phyloP scores from a whole-genome alignment of 2,113 vertebrate species.

The Hemibagrus wyckioides region DNA sequence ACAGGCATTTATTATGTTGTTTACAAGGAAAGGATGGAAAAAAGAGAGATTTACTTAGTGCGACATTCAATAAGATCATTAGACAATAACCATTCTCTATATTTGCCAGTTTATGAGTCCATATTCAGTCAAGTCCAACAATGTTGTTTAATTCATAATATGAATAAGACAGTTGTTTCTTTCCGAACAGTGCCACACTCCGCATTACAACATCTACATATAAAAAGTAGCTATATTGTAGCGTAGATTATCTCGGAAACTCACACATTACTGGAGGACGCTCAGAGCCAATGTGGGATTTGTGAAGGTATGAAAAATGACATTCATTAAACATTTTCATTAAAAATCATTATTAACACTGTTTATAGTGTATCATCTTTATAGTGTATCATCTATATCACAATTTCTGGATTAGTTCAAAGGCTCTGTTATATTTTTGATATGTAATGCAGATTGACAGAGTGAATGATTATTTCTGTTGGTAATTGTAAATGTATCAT shows the following conservation, averaged over 20 bases:
- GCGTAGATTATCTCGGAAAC: neutral
- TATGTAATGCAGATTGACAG: neutral
- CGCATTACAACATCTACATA: neutral
- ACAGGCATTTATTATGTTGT: too few relatives aligned
- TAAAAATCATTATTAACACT: neutral
- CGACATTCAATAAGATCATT: too few relatives aligned
- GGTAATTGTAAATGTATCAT: neutral
- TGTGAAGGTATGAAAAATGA: constrained; percentile 25
- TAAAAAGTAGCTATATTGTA: neutral
- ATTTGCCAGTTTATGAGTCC: neutral
- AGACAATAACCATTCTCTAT: neutral
- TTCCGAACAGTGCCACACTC: neutral
- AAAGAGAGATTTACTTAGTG: too few relatives aligned
- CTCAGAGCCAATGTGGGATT: neutral
- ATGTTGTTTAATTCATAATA: neutral
- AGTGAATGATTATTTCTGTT: neutral
- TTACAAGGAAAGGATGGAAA: too few relatives aligned
- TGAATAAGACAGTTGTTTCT: neutral
- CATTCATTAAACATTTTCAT: neutral
- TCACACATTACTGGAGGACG: neutral
- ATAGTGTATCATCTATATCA: too few relatives aligned
- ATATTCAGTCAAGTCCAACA: neutral
- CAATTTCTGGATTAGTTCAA: neutral
- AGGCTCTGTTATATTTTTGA: neutral
- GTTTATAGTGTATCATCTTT: neutral